phyloP scores from a whole-genome alignment of 53 echinoderm and acorn worm genomes.

The Arbacia lixula region DNA sequence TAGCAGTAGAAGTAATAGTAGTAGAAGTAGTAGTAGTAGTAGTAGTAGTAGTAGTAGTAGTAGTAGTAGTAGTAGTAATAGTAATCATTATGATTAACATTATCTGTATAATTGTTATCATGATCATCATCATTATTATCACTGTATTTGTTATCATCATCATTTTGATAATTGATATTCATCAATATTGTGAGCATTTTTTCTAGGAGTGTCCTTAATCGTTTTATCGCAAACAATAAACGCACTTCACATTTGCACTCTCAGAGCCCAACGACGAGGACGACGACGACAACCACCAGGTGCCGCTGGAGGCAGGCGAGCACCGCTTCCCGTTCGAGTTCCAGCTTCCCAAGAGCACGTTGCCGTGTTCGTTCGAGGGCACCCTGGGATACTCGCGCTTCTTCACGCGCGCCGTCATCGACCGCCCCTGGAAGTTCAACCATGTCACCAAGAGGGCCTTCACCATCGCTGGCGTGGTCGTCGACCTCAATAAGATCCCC shows the following conservation, averaged over 20 bases:
- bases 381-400: conserved; percentile 85
- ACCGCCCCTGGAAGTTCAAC: conserved; percentile 95
- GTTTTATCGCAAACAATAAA: too few species aligned
- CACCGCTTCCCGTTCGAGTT: conserved; percentile 85
- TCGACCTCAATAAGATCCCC: conserved; percentile 79
- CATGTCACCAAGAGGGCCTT: conserved; percentile 92
- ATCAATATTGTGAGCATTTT: too few species aligned
- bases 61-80: not conserved
- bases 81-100: not conserved
- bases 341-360: conserved; percentile 71
- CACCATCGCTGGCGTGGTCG: conserved; percentile 82
- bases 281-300: conserved; percentile 59
- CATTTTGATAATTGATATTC: too few species aligned
- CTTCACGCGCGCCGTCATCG: conserved; percentile 85
- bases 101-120: too few species aligned
- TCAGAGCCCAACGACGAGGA: conserved; percentile 2
- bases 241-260: too few species aligned
- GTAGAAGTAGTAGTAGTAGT: not conserved
- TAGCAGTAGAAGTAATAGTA: not conserved
- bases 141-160: too few species aligned
- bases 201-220: too few species aligned
- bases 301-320: conserved; percentile 62
- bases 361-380: conserved; percentile 95
- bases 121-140: too few species aligned
- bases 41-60: conserved; percentile 2